These are phyloP conservation scores for Spatula versicolor DNA, from an alignment of 2,797 vertebrate species.

Conservation along the genomic window DNA sequence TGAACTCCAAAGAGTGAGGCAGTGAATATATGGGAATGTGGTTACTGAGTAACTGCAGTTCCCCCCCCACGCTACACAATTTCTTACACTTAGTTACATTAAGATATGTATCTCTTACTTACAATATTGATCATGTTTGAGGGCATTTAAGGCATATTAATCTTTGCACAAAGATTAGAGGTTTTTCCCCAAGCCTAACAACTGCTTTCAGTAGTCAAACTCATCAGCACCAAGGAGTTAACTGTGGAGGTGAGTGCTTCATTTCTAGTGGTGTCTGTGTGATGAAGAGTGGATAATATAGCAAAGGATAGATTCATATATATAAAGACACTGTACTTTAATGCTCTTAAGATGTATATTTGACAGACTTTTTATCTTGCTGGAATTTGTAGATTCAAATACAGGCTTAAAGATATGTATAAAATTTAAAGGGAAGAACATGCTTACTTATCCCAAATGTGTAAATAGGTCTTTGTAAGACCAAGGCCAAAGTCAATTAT, in stretches of 20 bases:
- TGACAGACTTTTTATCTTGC: slow-evolving; percentile 45
- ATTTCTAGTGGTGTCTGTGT: neutral
- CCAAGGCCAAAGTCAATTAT: slow-evolving; percentile 16
- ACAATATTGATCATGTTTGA: neutral
- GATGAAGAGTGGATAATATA: neutral
- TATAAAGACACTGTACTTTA: neutral
- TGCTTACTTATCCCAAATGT: slow-evolving; percentile 50
- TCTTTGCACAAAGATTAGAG: neutral
- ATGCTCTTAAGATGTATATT: slow-evolving; percentile 64
- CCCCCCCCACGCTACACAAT: neutral
- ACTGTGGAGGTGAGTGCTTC: neutral
- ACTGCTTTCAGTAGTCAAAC: neutral
- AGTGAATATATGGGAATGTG: neutral
- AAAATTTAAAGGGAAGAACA: slow-evolving; percentile 62
- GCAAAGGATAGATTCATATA: neutral
- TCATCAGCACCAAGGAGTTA: slow-evolving; percentile 5
- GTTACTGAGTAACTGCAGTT: neutral
- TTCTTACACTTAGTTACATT: neutral
- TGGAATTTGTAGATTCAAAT: slow-evolving; percentile 64
- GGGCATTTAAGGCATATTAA: neutral
- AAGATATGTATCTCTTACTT: neutral
- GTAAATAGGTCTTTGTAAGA: slow-evolving; percentile 67
- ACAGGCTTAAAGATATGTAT: slow-evolving; percentile 61
- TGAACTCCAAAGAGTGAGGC: neutral
- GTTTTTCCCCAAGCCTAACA: too few species aligned